Conservation (phyloP, 2,797 vertebrate genomes). For the Lepus townsendii region DNA sequence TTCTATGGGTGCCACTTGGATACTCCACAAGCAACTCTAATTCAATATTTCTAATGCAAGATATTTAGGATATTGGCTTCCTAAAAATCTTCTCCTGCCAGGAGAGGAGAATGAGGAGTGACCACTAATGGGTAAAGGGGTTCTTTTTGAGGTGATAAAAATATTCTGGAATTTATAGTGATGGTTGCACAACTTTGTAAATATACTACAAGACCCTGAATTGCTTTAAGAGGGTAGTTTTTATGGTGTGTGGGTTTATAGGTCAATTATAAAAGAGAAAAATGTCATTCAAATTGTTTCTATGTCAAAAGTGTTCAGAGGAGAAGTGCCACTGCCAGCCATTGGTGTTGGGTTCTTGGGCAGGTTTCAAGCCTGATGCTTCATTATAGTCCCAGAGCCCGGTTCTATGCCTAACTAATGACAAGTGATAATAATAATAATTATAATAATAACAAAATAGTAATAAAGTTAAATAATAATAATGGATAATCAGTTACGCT, state of each 20-base stretch:
- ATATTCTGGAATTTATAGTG: background rate
- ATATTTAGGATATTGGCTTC: background rate
- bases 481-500: background rate
- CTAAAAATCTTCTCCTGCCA: background rate
- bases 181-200: background rate
- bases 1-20: background rate
- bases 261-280: background rate
- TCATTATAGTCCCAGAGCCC: background rate
- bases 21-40: background rate
- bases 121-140: background rate
- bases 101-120: background rate
- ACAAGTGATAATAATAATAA: too few relatives aligned
- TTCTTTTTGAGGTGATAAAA: background rate
- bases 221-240: background rate
- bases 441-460: background rate
- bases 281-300: too few relatives aligned
- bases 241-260: background rate
- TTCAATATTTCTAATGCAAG: background rate
- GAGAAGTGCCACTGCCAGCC: too few relatives aligned
- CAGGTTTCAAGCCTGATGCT: background rate
- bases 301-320: background rate
- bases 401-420: background rate
- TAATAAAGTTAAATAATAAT: background rate
- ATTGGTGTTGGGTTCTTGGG: background rate
- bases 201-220: background rate